These are phyloP conservation scores for Cepaea hortensis DNA, from an alignment of 2,888 invertebrate genomes.

Conservation along the genomic window DNA sequence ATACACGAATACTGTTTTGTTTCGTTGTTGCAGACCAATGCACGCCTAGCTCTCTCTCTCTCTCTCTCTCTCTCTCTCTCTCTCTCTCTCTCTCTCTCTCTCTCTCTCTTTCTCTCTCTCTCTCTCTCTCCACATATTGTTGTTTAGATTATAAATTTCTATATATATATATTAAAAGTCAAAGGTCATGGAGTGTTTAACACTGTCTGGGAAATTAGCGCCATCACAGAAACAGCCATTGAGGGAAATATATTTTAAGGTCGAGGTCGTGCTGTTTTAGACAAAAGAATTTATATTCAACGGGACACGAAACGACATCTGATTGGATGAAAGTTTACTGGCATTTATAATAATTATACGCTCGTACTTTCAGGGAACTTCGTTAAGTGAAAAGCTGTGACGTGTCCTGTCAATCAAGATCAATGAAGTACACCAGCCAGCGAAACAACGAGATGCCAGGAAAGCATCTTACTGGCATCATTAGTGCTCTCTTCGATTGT, in stretches of 20 bases:
- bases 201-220: background rate
- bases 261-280: slow-evolving; percentile 31
- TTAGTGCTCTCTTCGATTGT: background rate
- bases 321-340: slow-evolving; percentile 23
- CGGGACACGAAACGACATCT: slow-evolving; percentile 31
- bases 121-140: background rate
- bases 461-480: background rate
- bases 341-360: background rate
- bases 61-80: too few species aligned
- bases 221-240: background rate
- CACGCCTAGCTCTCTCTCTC: too few species aligned
- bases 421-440: background rate
- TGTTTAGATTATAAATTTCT: slow-evolving; percentile 21
- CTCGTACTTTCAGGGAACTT: background rate
- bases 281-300: background rate
- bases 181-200: slow-evolving; percentile 18
- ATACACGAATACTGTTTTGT: background rate
- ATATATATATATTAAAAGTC: slow-evolving; percentile 8
- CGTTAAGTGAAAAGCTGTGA: slow-evolving; percentile 3
- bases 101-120: too few species aligned
- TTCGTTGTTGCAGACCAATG: background rate
- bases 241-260: slow-evolving; percentile 18
- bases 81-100: too few species aligned
- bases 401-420: slow-evolving; percentile 29
- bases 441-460: background rate